phyloP scores from a whole-genome alignment of 2,797 vertebrate genomes.

The Rhadinocentrus ornatus region DNA sequence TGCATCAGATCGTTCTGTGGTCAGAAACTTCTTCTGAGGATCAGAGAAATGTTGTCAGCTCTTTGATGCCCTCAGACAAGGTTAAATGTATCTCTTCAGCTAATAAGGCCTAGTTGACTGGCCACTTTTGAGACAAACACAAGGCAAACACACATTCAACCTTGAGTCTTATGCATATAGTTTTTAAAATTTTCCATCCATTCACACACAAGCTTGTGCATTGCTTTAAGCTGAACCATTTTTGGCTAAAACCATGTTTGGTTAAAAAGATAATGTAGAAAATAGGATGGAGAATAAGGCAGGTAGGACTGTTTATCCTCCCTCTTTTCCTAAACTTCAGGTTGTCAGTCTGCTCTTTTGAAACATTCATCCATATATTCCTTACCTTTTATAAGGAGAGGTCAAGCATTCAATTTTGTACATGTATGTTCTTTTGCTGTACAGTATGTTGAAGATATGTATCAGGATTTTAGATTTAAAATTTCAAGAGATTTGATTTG shows the following conservation, averaged over 20 bases:
- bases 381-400: constrained; percentile 39
- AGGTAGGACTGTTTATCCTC: constrained; percentile 39
- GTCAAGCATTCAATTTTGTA: constrained; percentile 30
- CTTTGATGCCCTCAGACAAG: constrained; percentile 37
- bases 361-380: constrained; percentile 44
- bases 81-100: constrained; percentile 44
- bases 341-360: constrained; percentile 37
- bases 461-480: not conserved
- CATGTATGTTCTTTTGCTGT: not conserved
- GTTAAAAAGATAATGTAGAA: constrained; percentile 5
- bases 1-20: constrained; percentile 44
- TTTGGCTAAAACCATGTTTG: constrained; percentile 3
- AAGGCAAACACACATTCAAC: constrained; percentile 6
- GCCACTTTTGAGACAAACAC: not conserved
- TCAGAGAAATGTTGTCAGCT: constrained; percentile 41
- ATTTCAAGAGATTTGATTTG: too few relatives aligned
- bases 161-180: not conserved
- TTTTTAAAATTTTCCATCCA: not conserved
- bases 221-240: not conserved
- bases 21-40: constrained; percentile 32
- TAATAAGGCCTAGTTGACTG: constrained; percentile 32
- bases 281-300: not conserved
- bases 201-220: not conserved
- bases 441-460: not conserved
- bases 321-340: not conserved